Evolutionary conservation across 2,888 invertebrate genomes (phyloP).

Genomic region (Sphaerophoria rueppellii): DNA sequence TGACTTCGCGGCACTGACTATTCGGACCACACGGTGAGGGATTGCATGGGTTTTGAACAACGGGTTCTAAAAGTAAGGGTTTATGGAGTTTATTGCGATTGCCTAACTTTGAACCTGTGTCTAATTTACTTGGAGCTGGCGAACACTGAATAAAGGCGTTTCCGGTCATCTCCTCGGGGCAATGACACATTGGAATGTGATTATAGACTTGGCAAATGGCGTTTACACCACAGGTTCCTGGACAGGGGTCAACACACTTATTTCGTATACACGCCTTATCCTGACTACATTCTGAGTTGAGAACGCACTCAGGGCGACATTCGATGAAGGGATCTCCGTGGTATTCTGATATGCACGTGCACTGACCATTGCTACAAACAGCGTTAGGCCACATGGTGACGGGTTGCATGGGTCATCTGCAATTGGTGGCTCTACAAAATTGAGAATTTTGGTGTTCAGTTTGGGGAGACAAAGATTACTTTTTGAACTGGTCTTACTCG

Average conservation of each 20-base stretch:
- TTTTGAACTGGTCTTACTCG: slow-evolving; percentile 74
- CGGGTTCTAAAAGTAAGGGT: slow-evolving; percentile 74
- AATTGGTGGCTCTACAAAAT: slow-evolving; percentile 76
- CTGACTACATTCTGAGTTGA: slow-evolving; percentile 87
- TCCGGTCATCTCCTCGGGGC: slow-evolving; percentile 84
- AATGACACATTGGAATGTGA: slow-evolving; percentile 86
- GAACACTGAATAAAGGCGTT: slow-evolving; percentile 86
- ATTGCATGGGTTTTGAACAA: slow-evolving; percentile 84
- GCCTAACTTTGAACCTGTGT: slow-evolving; percentile 52
- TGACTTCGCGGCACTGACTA: slow-evolving; percentile 85
- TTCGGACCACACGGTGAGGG: slow-evolving; percentile 89
- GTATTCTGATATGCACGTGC: slow-evolving; percentile 87
- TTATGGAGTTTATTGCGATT: background rate
- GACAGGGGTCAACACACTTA: slow-evolving; percentile 89
- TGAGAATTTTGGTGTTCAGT: background rate
- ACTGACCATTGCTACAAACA: slow-evolving; percentile 86
- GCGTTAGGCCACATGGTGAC: slow-evolving; percentile 87
- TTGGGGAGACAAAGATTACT: too few species aligned
- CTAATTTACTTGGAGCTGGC: slow-evolving; percentile 74
- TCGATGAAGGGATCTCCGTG: slow-evolving; percentile 86
- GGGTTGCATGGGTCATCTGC: slow-evolving; percentile 86
- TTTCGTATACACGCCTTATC: slow-evolving; percentile 87
- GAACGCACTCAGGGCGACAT: slow-evolving; percentile 89
- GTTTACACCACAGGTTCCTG: slow-evolving; percentile 87
- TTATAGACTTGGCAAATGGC: slow-evolving; percentile 89